Evolutionary conservation across 2,113 vertebrate species (phyloP), one percentile per base, ranked within the genome.

Genomic region (Rhizomys pruinosus): DNA sequence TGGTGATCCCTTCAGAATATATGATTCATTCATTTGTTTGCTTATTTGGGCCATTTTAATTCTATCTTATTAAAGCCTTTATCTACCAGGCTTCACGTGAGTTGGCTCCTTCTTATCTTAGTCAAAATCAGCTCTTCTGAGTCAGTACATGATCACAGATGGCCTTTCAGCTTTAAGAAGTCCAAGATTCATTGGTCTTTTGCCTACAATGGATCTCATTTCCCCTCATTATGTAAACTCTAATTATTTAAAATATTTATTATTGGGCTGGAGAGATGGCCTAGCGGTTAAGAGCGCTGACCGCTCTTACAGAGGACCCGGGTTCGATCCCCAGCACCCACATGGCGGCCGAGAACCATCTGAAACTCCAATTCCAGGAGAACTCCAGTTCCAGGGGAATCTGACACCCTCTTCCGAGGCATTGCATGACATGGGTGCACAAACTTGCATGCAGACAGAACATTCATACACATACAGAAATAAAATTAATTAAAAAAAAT

Each of bases 21-120:
- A 39, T 86, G 12, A 71, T 52, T 77, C 6, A 76, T 77, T 15
- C 37, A 44, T 19, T 76, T 3, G 17, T 10, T 71, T 5, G 29
- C 87, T 95, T 47, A 19, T 47, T 42, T n/a, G n/a, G n/a, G n/a
- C n/a, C 34, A 11, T 47, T 73, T 84, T 90, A 71, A 66, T 89
- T 86, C 39, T 9, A 44, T 66, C 34, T 76, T 29, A 39, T 66
- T 84, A 68, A 91, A 91, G 47, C 73, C 57, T 82, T 94, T 16
- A 69, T 17, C 29, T 52, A 15, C 0, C 39, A 76, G 37, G 13
- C 44, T 16, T 25, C 8, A 1, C 9, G 69, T 37, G 12, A 55
- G 23, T 23, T 78, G 34, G 2, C 9, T 57, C 0, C 29, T 69
- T 92, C 32, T n/a, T 91, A 3, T 20, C 25, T 74, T 84, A 90